Conservation (phyloP, 1,140 invertebrate genomes). For the Himalopsyche phryganea region DNA sequence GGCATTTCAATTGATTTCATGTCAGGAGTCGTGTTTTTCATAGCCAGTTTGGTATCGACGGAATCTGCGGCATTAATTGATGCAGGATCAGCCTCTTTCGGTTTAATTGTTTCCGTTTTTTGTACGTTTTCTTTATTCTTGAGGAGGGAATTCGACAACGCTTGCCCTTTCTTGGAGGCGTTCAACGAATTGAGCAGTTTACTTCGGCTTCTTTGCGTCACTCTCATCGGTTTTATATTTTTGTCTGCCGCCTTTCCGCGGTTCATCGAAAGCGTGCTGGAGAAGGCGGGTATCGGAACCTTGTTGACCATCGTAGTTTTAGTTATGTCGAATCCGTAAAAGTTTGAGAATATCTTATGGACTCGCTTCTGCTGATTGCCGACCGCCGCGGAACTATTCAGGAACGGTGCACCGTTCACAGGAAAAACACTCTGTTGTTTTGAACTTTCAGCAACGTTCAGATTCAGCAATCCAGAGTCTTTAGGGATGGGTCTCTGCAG, state of each 20-base stretch:
- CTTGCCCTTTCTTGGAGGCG: neutral
- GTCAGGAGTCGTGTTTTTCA: too few species aligned
- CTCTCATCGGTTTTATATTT: constrained; percentile 33
- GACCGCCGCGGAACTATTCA: neutral
- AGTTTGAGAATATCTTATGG: constrained; percentile 35
- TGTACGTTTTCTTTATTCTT: neutral
- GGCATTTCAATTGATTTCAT: too few species aligned
- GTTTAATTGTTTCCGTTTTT: neutral
- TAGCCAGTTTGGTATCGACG: too few species aligned
- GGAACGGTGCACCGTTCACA: too few species aligned
- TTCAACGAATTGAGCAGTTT: constrained; percentile 7
- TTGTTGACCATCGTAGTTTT: constrained; percentile 68
- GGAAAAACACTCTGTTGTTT: neutral
- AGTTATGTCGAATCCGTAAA: constrained; percentile 38
- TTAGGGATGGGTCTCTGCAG: constrained; percentile 14
- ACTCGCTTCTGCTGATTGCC: constrained; percentile 9
- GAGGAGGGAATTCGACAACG: neutral
- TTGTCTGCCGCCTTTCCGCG: constrained; percentile 42
- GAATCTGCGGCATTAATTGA: too few species aligned
- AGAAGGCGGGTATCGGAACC: constrained; percentile 66
- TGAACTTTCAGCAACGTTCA: neutral
- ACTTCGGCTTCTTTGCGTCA: constrained; percentile 13
- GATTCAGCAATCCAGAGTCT: neutral
- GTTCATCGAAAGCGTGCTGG: constrained; percentile 43
- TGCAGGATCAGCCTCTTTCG: neutral